Percentiles rank a stretch among this genome's conserved stretches.
Conservation (phyloP, 2,888 invertebrate genomes). For the Drosophila acutilabella region DNA sequence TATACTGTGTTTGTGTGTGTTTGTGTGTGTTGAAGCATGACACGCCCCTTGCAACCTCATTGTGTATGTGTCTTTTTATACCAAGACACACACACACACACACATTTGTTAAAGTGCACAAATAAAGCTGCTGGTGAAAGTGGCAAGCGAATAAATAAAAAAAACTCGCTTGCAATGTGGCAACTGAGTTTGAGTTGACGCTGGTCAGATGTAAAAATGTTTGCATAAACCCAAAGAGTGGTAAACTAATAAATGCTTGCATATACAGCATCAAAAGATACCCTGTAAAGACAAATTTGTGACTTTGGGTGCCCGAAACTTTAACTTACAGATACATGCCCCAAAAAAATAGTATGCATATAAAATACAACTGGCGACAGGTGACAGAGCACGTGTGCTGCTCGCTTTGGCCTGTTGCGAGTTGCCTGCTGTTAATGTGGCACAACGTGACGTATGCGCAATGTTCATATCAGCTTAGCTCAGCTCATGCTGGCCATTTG, state of each 20-base stretch:
- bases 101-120: conserved; percentile 5
- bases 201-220: conserved; percentile 15
- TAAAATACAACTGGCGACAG: conserved; percentile 28
- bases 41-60: background rate
- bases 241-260: background rate
- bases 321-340: background rate
- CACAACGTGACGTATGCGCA: conserved; percentile 36
- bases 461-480: conserved; percentile 12
- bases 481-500: conserved; percentile 12
- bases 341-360: background rate
- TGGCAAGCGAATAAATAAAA: background rate
- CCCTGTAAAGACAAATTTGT: background rate
- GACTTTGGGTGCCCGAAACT: background rate
- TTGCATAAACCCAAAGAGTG: conserved; percentile 14
- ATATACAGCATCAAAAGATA: background rate
- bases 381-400: conserved; percentile 18
- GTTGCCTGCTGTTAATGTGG: conserved; percentile 24
- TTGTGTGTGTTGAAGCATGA: conserved; percentile 14
- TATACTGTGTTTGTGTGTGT: conserved; percentile 17
- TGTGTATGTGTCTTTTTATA: conserved; percentile 4
- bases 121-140: conserved; percentile 9
- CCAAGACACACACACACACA: conserved; percentile 12
- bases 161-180: background rate
- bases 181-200: conserved; percentile 8
- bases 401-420: conserved; percentile 8